Conservation (phyloP, 1,140 invertebrate genomes). For the Ctenoplectra terminalis region DNA sequence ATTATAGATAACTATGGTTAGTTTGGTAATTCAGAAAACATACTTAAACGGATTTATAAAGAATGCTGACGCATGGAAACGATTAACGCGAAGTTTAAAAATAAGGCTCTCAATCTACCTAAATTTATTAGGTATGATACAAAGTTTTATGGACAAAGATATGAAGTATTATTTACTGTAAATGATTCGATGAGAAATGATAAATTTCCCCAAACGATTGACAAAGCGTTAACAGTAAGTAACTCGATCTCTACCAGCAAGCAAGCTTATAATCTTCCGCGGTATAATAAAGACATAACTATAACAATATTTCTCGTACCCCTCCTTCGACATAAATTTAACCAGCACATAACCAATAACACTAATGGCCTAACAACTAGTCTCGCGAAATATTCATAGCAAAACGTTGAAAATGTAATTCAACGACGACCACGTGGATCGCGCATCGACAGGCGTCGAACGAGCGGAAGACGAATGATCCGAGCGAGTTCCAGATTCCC, state of each 20-base stretch:
- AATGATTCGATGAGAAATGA: no score
- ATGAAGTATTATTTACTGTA: no score
- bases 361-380: background rate
- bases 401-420: background rate
- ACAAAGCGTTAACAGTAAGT: no score
- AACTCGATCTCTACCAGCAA: background rate
- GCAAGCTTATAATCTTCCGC: background rate
- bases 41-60: no score
- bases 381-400: background rate
- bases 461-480: conserved; percentile 39
- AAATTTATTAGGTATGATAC: no score
- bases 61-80: no score
- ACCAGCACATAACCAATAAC: background rate
- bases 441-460: conserved; percentile 10
- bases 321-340: background rate
- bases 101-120: no score
- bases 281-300: background rate
- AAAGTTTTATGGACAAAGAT: no score
- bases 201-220: no score
- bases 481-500: conserved; percentile 43
- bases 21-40: no score
- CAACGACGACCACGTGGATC: background rate
- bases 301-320: conserved; percentile 6
- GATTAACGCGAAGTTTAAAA: no score
- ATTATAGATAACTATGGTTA: no score